Conservation (phyloP, 1,140 invertebrate species). For the Eueides isabella region DNA sequence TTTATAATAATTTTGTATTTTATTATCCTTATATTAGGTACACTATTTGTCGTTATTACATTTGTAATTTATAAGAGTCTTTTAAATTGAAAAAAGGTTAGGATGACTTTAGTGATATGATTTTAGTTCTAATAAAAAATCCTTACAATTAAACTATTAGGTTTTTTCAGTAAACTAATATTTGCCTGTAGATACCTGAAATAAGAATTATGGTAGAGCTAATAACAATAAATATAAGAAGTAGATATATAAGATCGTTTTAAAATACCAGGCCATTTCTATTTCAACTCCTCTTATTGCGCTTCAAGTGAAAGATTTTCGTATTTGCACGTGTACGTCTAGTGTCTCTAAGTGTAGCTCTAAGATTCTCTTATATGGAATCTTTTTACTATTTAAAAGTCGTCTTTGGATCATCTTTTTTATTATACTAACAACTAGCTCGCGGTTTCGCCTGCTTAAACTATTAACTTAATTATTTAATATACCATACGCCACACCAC, state of each 20-base stretch:
- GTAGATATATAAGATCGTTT: constrained; percentile 14
- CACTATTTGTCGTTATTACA: too few species aligned
- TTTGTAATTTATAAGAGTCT: too few species aligned
- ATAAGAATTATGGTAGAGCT: background rate
- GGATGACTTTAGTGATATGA: too few species aligned
- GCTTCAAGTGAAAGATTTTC: background rate
- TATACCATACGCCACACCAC: too few species aligned
- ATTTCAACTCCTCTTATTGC: background rate
- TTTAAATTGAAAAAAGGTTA: too few species aligned
- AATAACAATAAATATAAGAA: background rate
- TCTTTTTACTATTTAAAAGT: background rate
- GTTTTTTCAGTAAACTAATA: too few species aligned
- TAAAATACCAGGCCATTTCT: constrained; percentile 12
- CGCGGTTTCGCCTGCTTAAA: background rate
- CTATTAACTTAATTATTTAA: too few species aligned
- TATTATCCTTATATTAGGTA: too few species aligned
- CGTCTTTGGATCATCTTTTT: background rate
- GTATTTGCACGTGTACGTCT: constrained; percentile 3
- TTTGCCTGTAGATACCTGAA: background rate
- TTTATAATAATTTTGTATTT: too few species aligned
- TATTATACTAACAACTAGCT: background rate
- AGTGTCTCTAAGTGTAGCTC: background rate
- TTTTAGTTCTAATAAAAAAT: too few species aligned
- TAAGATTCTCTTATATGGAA: constrained; percentile 5
- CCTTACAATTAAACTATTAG: too few species aligned